Conservation (phyloP, 2,888 invertebrate species). For the Drosophila merina region DNA sequence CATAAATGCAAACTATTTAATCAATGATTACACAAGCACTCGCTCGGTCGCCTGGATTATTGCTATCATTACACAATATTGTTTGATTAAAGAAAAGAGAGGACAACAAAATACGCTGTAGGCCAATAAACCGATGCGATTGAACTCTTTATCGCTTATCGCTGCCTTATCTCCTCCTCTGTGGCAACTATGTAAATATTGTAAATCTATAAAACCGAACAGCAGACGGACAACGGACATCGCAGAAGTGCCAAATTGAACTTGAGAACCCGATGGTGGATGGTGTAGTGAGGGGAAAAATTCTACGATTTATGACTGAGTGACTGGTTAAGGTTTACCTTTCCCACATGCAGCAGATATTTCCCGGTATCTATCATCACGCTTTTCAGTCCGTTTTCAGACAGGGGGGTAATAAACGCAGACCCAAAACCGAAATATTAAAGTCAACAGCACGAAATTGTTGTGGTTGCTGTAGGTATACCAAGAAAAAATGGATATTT, state of each 20-base stretch:
- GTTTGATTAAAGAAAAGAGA: constrained; percentile 54
- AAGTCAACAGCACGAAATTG: constrained; percentile 58
- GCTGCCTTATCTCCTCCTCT: constrained; percentile 27
- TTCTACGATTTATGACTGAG: constrained; percentile 52
- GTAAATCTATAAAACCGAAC: constrained; percentile 48
- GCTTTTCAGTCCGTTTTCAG: constrained; percentile 7
- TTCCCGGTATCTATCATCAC: constrained; percentile 31
- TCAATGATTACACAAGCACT: constrained; percentile 48
- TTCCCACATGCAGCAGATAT: constrained; percentile 59
- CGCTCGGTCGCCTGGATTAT: constrained; percentile 33
- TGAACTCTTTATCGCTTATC: constrained; percentile 78
- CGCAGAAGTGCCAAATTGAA: constrained; percentile 63
- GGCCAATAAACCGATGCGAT: constrained; percentile 71
- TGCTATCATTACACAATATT: constrained; percentile 53
- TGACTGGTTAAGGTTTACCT: constrained; percentile 60
- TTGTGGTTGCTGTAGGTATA: constrained; percentile 31
- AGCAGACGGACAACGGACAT: constrained; percentile 33
- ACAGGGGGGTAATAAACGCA: constrained; percentile 32
- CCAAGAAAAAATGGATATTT: constrained; percentile 1
- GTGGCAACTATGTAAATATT: constrained; percentile 53
- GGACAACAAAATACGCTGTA: too few relatives aligned
- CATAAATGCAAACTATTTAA: constrained; percentile 44
- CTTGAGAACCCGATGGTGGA: constrained; percentile 7
- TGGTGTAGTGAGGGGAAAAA: constrained; percentile 2
- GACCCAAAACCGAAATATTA: constrained; percentile 54